Percentiles rank a stretch among this genome's conserved stretches.
These are phyloP conservation scores for Lutjanus erythropterus DNA, from an alignment of 2,113 vertebrate species.

Conservation along the genomic window DNA sequence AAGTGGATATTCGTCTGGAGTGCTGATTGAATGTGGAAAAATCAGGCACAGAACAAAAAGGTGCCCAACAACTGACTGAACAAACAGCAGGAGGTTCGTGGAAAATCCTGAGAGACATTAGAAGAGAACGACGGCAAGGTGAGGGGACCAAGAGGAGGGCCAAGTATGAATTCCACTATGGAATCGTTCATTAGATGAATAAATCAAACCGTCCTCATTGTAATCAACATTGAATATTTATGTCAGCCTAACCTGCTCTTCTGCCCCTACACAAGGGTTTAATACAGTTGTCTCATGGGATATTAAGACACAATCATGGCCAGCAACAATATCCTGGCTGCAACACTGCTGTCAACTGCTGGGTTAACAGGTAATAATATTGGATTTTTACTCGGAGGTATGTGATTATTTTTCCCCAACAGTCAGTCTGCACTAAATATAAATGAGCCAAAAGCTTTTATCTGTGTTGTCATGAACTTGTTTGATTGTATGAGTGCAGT, in stretches of 20 bases:
- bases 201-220: slow-evolving; percentile 52
- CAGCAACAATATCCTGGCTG: slow-evolving; percentile 9
- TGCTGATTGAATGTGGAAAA: slow-evolving; percentile 39
- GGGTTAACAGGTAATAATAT: slow-evolving; percentile 3
- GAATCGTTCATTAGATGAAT: slow-evolving; percentile 50
- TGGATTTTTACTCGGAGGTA: neutral
- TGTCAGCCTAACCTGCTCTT: slow-evolving; percentile 8
- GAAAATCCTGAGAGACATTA: slow-evolving; percentile 42
- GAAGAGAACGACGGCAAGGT: neutral
- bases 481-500: neutral
- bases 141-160: slow-evolving; percentile 3
- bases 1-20: slow-evolving; percentile 36
- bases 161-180: slow-evolving; percentile 57
- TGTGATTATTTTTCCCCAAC: slow-evolving; percentile 17
- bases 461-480: neutral
- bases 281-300: slow-evolving; percentile 35
- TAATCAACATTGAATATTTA: slow-evolving; percentile 62
- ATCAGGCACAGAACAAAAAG: slow-evolving; percentile 28
- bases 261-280: slow-evolving; percentile 33
- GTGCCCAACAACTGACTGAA: slow-evolving; percentile 26
- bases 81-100: slow-evolving; percentile 38
- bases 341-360: slow-evolving; percentile 23
- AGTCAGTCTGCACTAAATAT: neutral
- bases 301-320: slow-evolving; percentile 24
- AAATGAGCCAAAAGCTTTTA: neutral